Percentiles rank a stretch among this genome's conserved stretches.
These are phyloP conservation scores for Drosophila nigricruria DNA, from an alignment of 2,888 invertebrate genomes.

Conservation along the genomic window DNA sequence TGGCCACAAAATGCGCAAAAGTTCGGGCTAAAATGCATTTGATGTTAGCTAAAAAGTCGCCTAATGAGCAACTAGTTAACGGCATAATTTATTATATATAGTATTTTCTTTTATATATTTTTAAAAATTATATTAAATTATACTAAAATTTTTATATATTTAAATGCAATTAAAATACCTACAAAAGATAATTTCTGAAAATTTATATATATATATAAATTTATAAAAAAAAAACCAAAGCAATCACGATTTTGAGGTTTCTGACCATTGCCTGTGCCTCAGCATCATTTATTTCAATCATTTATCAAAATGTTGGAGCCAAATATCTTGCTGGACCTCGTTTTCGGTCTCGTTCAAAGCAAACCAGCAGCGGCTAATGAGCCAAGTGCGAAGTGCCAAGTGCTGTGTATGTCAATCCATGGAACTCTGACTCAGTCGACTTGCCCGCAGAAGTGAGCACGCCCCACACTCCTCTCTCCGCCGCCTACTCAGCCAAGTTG, in stretches of 20 bases:
- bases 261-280: slow-evolving; percentile 34
- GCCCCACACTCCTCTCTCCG: neutral
- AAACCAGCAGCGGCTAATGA: slow-evolving; percentile 61
- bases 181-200: no score
- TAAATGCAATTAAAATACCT: no score
- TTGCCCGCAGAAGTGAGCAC: slow-evolving; percentile 28
- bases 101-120: neutral
- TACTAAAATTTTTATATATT: neutral
- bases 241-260: slow-evolving; percentile 34
- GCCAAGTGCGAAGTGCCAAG: slow-evolving; percentile 57
- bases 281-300: slow-evolving; percentile 70
- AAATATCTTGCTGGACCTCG: slow-evolving; percentile 26
- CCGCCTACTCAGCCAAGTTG: slow-evolving; percentile 48
- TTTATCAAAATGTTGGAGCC: slow-evolving; percentile 65
- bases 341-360: slow-evolving; percentile 48
- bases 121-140: neutral
- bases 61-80: slow-evolving; percentile 39
- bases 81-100: neutral
- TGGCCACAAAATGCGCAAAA: slow-evolving; percentile 21
- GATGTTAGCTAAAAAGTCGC: slow-evolving; percentile 10
- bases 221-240: neutral
- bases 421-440: slow-evolving; percentile 59
- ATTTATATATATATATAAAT: neutral
- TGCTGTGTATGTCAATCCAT: slow-evolving; percentile 40
- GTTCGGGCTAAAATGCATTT: slow-evolving; percentile 8